phyloP scores from a whole-genome alignment of 1,140 invertebrate genomes.

The Hylaeus volcanicus region DNA sequence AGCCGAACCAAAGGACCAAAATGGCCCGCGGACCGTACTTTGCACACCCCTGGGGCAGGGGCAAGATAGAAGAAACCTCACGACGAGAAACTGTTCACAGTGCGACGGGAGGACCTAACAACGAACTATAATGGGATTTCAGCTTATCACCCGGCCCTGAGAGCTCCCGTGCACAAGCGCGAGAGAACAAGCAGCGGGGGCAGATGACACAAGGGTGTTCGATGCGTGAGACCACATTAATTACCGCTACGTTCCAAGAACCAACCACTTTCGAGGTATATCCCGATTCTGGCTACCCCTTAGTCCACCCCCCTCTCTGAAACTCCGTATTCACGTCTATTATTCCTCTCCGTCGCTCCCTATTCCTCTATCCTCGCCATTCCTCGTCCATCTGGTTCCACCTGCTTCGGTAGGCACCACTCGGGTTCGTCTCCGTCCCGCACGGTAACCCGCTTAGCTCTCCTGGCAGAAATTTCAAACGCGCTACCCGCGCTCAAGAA shows the following conservation, averaged over 20 bases:
- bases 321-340: neutral
- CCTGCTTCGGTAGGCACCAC: neutral
- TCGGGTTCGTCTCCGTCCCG: neutral
- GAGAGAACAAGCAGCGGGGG: neutral
- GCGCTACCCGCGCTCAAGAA: constrained; percentile 39
- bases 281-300: neutral
- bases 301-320: no score
- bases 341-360: neutral
- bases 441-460: constrained; percentile 23
- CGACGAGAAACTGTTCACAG: constrained; percentile 34
- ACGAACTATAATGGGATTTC: constrained; percentile 69
- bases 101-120: constrained; percentile 58
- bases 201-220: constrained; percentile 20
- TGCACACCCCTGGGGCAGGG: no score
- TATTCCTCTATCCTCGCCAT: neutral
- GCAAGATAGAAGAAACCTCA: constrained; percentile 42
- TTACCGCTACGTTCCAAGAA: constrained; percentile 48
- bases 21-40: no score
- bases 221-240: constrained; percentile 63
- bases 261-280: constrained; percentile 28
- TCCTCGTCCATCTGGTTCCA: neutral
- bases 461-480: constrained; percentile 47
- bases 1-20: no score
- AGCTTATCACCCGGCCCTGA: constrained; percentile 59
- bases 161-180: constrained; percentile 30